Conservation (phyloP, 1,140 invertebrate genomes). For the Muscidifurax raptorellus region DNA sequence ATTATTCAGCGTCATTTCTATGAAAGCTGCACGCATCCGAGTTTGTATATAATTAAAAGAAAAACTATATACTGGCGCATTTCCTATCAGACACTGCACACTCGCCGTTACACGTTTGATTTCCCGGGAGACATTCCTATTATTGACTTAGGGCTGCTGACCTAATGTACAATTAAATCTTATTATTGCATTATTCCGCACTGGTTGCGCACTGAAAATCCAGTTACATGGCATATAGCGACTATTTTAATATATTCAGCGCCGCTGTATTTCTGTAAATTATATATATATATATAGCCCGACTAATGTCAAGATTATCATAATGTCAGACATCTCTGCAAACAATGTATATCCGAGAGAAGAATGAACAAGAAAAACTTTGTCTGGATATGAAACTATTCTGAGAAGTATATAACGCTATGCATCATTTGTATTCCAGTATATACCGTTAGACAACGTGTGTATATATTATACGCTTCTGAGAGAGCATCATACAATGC, state of each 20-base stretch:
- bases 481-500: too few species aligned
- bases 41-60: not conserved
- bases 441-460: not conserved
- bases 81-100: too few species aligned
- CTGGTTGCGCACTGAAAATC: slow-evolving; percentile 27
- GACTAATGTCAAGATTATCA: not conserved
- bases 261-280: not conserved
- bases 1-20: too few species aligned
- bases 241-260: not conserved
- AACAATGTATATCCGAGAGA: slow-evolving; percentile 9
- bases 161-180: slow-evolving; percentile 37
- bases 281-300: not conserved
- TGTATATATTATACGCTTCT: too few species aligned
- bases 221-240: not conserved
- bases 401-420: not conserved
- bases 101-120: not conserved
- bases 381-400: not conserved
- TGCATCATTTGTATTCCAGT: not conserved
- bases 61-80: not conserved
- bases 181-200: slow-evolving; percentile 39
- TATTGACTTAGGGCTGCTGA: slow-evolving; percentile 19
- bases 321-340: not conserved
- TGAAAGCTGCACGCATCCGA: too few species aligned
- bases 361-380: not conserved
- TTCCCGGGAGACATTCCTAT: slow-evolving; percentile 13